Conservation (phyloP, 2,888 invertebrate species). For the Cistogaster globosa region DNA sequence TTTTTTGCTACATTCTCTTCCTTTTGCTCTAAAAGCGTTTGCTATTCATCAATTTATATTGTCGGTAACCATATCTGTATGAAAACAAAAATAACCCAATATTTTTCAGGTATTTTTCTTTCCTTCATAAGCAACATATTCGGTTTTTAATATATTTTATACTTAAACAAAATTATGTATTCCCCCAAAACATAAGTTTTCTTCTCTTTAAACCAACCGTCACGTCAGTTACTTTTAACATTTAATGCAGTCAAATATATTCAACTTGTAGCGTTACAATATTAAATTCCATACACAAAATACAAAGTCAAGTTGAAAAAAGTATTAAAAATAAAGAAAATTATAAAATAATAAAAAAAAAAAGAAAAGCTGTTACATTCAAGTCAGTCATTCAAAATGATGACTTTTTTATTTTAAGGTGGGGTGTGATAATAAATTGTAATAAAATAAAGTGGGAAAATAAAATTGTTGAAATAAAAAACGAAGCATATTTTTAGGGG, state of each 20-base stretch:
- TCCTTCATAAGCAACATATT: too few species aligned
- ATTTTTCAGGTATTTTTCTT: too few species aligned
- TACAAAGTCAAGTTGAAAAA: neutral
- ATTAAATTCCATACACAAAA: neutral
- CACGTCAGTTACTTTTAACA: neutral
- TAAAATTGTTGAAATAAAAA: neutral
- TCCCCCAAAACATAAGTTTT: neutral
- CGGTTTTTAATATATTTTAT: too few species aligned
- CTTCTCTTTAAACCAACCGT: neutral
- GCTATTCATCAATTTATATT: too few species aligned
- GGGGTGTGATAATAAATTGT: slow-evolving; percentile 6
- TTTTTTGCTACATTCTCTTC: too few species aligned
- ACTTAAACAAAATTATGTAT: neutral
- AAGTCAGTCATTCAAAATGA: slow-evolving; percentile 27
- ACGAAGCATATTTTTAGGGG: slow-evolving; percentile 58
- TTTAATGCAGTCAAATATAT: neutral
- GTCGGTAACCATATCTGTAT: too few species aligned
- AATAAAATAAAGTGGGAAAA: neutral
- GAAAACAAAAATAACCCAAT: too few species aligned
- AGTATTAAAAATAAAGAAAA: neutral
- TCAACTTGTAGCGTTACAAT: neutral
- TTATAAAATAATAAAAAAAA: neutral
- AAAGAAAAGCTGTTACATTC: slow-evolving; percentile 4
- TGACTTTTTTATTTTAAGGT: slow-evolving; percentile 43
- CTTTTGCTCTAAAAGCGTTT: too few species aligned